Percentiles rank a stretch among this genome's conserved stretches.
Conservation (phyloP, 2,113 vertebrate genomes). For the Apteryx owenii region DNA sequence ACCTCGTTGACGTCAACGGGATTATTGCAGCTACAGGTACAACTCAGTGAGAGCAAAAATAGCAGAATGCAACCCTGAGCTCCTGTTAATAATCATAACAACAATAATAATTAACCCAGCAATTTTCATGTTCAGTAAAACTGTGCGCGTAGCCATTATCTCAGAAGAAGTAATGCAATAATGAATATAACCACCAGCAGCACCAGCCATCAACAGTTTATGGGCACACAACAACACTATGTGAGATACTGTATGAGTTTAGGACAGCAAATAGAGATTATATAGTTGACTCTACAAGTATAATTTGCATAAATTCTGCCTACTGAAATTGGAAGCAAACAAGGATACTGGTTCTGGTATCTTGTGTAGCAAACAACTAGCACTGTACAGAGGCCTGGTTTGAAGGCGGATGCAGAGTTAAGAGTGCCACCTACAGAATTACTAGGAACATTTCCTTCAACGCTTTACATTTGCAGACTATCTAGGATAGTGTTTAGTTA, state of each 20-base stretch:
- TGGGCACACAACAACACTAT: neutral
- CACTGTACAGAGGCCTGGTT: neutral
- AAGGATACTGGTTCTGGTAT: neutral
- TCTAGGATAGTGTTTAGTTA: neutral
- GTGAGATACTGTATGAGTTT: neutral
- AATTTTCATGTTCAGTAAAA: neutral
- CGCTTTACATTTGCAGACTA: neutral
- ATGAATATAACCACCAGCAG: neutral
- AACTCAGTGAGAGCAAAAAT: neutral
- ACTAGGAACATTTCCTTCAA: neutral
- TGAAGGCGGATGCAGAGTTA: constrained; percentile 30
- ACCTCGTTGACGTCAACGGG: neutral
- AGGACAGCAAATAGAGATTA: neutral
- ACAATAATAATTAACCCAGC: neutral
- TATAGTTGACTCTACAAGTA: neutral
- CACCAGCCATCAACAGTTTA: neutral
- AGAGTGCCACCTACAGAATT: constrained; percentile 68
- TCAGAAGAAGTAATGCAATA: neutral
- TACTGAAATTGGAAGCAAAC: neutral
- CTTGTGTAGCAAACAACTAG: neutral
- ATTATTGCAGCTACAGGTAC: neutral
- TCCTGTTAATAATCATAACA: neutral
- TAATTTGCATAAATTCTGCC: neutral
- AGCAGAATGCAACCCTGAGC: neutral
- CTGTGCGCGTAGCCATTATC: neutral